A percentile compares a stretch with the other conserved stretches of the same genome.
These are phyloP conservation scores for Forpus xanthops DNA, from an alignment of 2,797 vertebrate genomes.

Conservation along the genomic window DNA sequence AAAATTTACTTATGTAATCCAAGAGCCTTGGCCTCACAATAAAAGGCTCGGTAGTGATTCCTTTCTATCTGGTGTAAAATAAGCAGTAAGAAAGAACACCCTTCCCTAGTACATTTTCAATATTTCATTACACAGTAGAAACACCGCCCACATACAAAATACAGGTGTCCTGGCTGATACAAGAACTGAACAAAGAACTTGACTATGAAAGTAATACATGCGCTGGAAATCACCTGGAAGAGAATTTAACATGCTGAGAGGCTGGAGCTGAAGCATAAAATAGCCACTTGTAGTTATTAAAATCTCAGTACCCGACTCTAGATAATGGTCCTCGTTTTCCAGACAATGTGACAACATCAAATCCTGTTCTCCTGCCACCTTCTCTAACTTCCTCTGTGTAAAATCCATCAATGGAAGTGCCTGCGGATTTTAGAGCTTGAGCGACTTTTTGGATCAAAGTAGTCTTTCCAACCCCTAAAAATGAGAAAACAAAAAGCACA, in stretches of 20 bases:
- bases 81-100: neutral
- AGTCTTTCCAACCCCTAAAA: conserved; percentile 93
- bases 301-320: conserved; percentile 84
- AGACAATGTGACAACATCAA: conserved; percentile 92
- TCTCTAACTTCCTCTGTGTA: conserved; percentile 94
- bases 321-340: conserved; percentile 88
- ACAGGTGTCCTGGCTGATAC: neutral
- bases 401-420: conserved; percentile 85
- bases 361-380: conserved; percentile 88
- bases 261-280: neutral
- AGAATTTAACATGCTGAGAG: neutral
- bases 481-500: neutral
- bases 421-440: conserved; percentile 81
- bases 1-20: neutral
- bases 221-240: neutral
- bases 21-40: neutral
- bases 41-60: neutral
- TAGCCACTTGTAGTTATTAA: neutral
- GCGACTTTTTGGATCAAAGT: conserved; percentile 90
- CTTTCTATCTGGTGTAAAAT: neutral
- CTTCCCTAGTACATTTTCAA: neutral
- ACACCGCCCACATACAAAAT: neutral
- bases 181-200: neutral
- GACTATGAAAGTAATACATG: neutral
- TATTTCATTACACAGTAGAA: neutral